Evolutionary conservation across 2,888 invertebrate species (phyloP).

Genomic region (Dasysyrphus albostriatus): DNA sequence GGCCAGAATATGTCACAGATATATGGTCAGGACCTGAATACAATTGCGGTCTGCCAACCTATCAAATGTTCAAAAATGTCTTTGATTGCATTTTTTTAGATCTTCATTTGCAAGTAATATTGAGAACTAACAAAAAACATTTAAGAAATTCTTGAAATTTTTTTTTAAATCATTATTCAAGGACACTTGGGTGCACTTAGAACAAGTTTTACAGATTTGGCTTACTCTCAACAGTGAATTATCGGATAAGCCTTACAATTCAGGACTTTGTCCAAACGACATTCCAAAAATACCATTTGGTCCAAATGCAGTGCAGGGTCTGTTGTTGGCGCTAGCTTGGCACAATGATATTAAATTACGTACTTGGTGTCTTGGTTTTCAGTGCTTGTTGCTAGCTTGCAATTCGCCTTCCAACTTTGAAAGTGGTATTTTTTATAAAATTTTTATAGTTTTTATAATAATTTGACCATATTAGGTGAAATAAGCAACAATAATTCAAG

Average conservation of each 20-base stretch:
- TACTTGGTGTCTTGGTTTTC: conserved; percentile 90
- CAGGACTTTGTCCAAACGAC: conserved; percentile 86
- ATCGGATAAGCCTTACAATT: conserved; percentile 82
- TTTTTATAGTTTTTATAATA: conserved; percentile 86
- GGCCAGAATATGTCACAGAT: conserved; percentile 84
- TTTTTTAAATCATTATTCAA: conserved; percentile 79
- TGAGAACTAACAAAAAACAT: background rate
- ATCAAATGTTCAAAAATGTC: conserved; percentile 88
- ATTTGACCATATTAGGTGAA: conserved; percentile 81
- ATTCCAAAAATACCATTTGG: conserved; percentile 88
- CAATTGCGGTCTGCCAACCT: conserved; percentile 83
- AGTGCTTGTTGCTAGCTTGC: conserved; percentile 88
- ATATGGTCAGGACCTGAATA: conserved; percentile 85
- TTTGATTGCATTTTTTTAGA: conserved; percentile 89
- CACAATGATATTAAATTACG: conserved; percentile 88
- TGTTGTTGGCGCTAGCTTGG: conserved; percentile 88
- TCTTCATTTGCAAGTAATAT: conserved; percentile 85
- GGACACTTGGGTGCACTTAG: conserved; percentile 91
- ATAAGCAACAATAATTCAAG: conserved; percentile 79
- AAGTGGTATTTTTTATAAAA: conserved; percentile 85
- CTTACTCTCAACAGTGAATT: conserved; percentile 90
- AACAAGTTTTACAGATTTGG: conserved; percentile 94
- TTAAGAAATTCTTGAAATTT: conserved; percentile 18
- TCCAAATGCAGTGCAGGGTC: conserved; percentile 87
- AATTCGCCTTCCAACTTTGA: conserved; percentile 85